Evolutionary conservation across 2,113 vertebrate species (phyloP).

Genomic region (Orientallactaga bullata): DNA sequence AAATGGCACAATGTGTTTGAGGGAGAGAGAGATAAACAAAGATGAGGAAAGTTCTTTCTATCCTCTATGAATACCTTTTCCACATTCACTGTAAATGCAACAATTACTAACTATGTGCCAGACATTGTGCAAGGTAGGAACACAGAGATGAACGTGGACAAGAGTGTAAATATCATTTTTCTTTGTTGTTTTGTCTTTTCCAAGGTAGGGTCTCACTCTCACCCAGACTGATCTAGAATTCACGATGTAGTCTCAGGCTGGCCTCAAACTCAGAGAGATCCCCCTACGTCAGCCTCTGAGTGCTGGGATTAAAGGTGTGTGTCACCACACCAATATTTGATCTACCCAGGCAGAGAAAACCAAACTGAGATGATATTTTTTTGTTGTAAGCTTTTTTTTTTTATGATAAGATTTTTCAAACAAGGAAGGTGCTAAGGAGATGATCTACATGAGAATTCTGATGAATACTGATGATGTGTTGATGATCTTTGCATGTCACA

Average conservation of each 20-base stretch:
- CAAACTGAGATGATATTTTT: not conserved
- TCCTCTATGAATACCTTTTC: not conserved
- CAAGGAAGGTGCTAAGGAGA: not conserved
- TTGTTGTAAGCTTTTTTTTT: no score
- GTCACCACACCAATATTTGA: no score
- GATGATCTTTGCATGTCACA: not conserved
- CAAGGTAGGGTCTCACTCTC: no score
- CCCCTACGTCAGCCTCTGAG: no score
- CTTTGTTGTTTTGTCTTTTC: no score
- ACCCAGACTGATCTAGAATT: no score
- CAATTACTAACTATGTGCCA: not conserved
- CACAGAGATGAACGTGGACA: rapidly evolving
- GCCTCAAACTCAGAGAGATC: no score
- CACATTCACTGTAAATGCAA: not conserved
- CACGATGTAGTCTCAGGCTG: no score
- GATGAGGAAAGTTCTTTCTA: not conserved
- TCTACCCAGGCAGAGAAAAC: not conserved
- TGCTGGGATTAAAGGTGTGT: no score
- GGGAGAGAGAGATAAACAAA: not conserved
- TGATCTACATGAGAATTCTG: not conserved
- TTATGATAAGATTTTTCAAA: not conserved
- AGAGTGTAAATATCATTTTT: not conserved
- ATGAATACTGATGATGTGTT: not conserved
- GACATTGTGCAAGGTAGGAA: not conserved
- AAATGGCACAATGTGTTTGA: not conserved